Percentiles rank a stretch among this genome's conserved stretches.
Evolutionary conservation across 2,888 invertebrate genomes (phyloP).

Genomic region (Rhabditoides inermis): DNA sequence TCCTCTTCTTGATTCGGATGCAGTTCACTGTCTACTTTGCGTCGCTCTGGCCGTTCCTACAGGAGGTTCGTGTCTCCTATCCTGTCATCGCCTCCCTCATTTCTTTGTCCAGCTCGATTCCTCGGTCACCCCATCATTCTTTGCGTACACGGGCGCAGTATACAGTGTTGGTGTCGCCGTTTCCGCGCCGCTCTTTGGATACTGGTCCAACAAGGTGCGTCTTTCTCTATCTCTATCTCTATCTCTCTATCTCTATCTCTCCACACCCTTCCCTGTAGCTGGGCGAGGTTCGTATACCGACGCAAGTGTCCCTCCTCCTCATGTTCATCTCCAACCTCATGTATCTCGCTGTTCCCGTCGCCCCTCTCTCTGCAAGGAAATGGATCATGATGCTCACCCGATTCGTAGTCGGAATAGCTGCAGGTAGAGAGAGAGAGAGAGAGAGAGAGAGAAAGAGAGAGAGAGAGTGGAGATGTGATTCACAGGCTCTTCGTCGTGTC

Average conservation of each 20-base stretch:
- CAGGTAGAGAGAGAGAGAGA: background rate
- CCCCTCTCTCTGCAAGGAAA: background rate
- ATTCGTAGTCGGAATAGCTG: slow-evolving; percentile 7
- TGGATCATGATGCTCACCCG: slow-evolving; percentile 4
- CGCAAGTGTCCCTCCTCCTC: slow-evolving; percentile 6
- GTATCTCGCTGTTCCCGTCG: slow-evolving; percentile 4
- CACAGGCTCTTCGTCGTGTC: background rate
- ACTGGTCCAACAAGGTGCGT: slow-evolving; percentile 11
- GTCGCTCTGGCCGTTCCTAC: slow-evolving; percentile 12
- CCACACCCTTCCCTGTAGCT: slow-evolving; percentile 2
- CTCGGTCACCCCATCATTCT: slow-evolving; percentile 12
- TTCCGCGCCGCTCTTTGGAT: slow-evolving; percentile 23
- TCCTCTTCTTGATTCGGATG: slow-evolving; percentile 13
- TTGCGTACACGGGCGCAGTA: slow-evolving; percentile 16
- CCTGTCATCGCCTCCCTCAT: background rate
- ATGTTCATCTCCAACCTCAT: slow-evolving; percentile 9
- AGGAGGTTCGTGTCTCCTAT: slow-evolving; percentile 5
- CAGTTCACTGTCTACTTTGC: slow-evolving; percentile 20
- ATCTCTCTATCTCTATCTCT: too few species aligned
- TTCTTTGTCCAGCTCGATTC: slow-evolving; percentile 18
- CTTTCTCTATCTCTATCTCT: background rate
- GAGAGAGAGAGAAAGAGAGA: too few species aligned
- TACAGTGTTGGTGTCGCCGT: slow-evolving; percentile 20
- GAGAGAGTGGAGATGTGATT: too few species aligned
- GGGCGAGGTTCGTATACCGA: slow-evolving; percentile 8